Base-by-base conservation (phyloP, 2,113 vertebrate species). In the Phyllopteryx taeniolatus region DNA sequence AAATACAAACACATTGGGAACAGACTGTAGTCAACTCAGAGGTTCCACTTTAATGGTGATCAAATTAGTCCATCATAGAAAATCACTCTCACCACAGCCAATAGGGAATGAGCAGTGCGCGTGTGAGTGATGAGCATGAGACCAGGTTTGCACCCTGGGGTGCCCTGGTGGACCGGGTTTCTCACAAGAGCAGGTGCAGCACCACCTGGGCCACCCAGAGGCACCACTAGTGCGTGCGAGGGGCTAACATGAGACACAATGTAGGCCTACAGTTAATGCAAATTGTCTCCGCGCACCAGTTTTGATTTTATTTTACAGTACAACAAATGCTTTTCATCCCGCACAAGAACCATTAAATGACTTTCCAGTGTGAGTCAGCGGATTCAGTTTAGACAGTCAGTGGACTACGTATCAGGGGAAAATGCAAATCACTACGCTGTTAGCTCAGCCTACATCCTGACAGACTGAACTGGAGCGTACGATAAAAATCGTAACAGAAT, bases 141-240 rank as follows among this genome's bases (percentile, higher is more conserved):
- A 75, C 49, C 77, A 73, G 78, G 79, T 84, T 87, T 79, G 79
- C 80, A 79, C 77, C 88, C 86, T 19, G 71, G 81, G 84, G 88
- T 84, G 74, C 73, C 83, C 76, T 71, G 35, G 68, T 22, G 63
- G 82, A 78, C 80, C 71, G 79, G 22, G 60, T 63, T 84, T 79
- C 79, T 78, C 71, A 81, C 68, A 75, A 78, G 79, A 91, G 88
- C 90, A 90, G 90, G 88, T 91, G 90, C 87, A 87, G 90, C 80
- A 87, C 88, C 90, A 91, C 90, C 90, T 91, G 90, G 90, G 87
- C 86, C 83, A 88, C 85, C 88, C 87, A 86, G 79, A 84, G 88
- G 90, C 90, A 72, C 66, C 60, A 17, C 78, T 70, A 78, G 80
- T 73, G 83, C 77, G 71, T 79, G 78, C 57, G 72, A 76, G 75